A percentile compares a stretch with the other conserved stretches of the same genome.
Conservation (phyloP, 2,888 invertebrate species). For the Pemphredon lugubris region DNA sequence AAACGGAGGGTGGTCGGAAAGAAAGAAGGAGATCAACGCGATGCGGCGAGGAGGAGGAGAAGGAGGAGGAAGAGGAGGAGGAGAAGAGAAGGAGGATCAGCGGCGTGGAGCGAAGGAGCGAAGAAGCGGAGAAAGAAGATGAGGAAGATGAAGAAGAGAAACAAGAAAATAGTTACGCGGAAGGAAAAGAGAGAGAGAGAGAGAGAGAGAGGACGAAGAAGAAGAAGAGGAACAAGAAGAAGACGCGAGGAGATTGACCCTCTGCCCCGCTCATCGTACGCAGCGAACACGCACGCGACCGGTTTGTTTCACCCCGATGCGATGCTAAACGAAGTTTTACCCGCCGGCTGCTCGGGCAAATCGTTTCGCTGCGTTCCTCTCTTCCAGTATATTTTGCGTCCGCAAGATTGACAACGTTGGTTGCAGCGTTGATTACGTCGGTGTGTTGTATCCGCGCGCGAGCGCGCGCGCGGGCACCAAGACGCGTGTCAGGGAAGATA, state of each 20-base stretch:
- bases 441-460: too few species aligned
- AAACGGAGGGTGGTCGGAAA: conserved; percentile 44
- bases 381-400: conserved; percentile 34
- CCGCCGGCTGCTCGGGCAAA: conserved; percentile 64
- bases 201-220: conserved; percentile 47
- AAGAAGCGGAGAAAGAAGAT: conserved; percentile 21
- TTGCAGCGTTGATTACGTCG: conserved; percentile 21
- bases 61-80: conserved; percentile 23
- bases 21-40: conserved; percentile 31
- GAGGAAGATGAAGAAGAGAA: conserved; percentile 27
- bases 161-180: conserved; percentile 57
- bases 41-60: conserved; percentile 34
- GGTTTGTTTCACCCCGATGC: conserved; percentile 77
- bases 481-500: not conserved
- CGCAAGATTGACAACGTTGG: conserved; percentile 46
- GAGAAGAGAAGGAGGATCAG: conserved; percentile 9
- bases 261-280: conserved; percentile 74
- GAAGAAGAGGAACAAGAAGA: conserved; percentile 56
- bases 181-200: conserved; percentile 54
- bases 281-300: conserved; percentile 76
- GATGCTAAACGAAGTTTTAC: conserved; percentile 77
- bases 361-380: conserved; percentile 51
- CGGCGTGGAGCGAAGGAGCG: conserved; percentile 3
- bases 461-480: conserved; percentile 8
- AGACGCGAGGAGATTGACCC: conserved; percentile 78